Base-by-base conservation (phyloP, 2,888 invertebrate species). In the Ichneumoninae sp. region DNA sequence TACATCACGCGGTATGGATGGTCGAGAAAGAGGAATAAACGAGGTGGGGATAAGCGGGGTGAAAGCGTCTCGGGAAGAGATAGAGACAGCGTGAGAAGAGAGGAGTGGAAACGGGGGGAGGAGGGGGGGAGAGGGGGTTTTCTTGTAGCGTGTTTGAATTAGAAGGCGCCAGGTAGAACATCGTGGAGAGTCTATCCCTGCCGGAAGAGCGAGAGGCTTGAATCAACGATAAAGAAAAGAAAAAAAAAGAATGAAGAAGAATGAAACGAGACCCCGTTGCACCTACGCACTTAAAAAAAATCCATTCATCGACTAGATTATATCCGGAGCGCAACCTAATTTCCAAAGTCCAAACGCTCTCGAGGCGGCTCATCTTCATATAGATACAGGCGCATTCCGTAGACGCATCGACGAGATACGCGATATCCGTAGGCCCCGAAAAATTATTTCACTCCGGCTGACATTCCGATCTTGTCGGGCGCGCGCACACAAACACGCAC, bases 151-250 rank as follows among this genome's bases (percentile, higher is more conserved):
- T 68, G 86, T 88, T 90, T 86, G 89, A 89, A 91, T 90, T 88
- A 89, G 87, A 87, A 87, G 89, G 90, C 89, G 88, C 89, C 91
- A 91, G 90, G 89, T 90, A 90, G 87, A 89, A 91, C 89, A 90
- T 91, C 91, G 90, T 86, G 84, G 81, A 83, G 78, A 52, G 63
- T 68, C 63, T 69, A 36, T 60, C 52, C 57, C 65, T n/a, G 63
- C 5, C 22, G 52, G 40, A 26, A 22, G 30, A 68, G 60, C 10
- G 73, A 70, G 57, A 69, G 40, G 36, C 52, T 54, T 70, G 81
- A 71, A 78, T 81, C 66, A 63, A 79, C 78, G 81, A 71, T 60
- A 75, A 60, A 74, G 57, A 33, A 22, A 78, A 30, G 50, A 60
- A 57, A 54, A 36, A 44, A 26, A 52, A 22, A 65, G 69, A 40